A percentile compares a stretch with the other conserved stretches of the same genome.
Conservation (phyloP, 2,797 vertebrate species). For the Rhinatrema bivittatum region DNA sequence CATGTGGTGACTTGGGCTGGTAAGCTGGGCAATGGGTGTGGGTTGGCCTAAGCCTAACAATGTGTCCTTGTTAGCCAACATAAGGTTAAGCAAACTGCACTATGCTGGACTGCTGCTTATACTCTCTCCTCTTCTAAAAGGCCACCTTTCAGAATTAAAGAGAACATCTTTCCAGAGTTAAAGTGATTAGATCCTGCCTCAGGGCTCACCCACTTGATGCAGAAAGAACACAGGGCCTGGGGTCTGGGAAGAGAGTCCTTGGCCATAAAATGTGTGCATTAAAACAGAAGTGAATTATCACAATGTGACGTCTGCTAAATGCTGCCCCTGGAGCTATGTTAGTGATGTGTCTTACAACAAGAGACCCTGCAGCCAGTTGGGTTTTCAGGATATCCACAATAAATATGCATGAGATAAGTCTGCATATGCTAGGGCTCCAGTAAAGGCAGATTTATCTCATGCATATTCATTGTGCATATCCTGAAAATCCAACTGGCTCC, state of each 20-base stretch:
- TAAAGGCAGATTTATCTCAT: too few species aligned
- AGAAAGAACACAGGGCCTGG: neutral
- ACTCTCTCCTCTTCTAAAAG: too few species aligned
- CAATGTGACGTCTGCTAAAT: constrained; percentile 7
- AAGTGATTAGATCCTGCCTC: constrained; percentile 3
- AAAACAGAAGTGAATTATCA: constrained; percentile 10
- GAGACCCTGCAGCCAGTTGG: too few species aligned
- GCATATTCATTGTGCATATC: too few species aligned
- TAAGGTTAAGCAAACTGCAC: constrained; percentile 5
- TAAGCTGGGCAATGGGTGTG: neutral
- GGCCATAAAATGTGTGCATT: constrained; percentile 6
- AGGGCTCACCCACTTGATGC: constrained; percentile 3
- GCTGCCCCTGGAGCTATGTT: too few species aligned
- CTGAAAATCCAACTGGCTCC: too few species aligned
- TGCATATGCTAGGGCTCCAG: too few species aligned
- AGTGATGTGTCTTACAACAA: too few species aligned
- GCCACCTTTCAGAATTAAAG: constrained; percentile 3
- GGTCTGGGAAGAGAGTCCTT: neutral
- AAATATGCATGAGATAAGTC: too few species aligned
- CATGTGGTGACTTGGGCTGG: too few species aligned
- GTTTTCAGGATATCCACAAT: too few species aligned
- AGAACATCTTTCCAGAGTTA: constrained; percentile 2
- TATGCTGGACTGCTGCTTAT: constrained; percentile 2
- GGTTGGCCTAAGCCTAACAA: neutral
- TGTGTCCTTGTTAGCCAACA: constrained; percentile 1